Evolutionary conservation across 2,113 vertebrate species (phyloP).

Genomic region (Protomyctophum bolini): DNA sequence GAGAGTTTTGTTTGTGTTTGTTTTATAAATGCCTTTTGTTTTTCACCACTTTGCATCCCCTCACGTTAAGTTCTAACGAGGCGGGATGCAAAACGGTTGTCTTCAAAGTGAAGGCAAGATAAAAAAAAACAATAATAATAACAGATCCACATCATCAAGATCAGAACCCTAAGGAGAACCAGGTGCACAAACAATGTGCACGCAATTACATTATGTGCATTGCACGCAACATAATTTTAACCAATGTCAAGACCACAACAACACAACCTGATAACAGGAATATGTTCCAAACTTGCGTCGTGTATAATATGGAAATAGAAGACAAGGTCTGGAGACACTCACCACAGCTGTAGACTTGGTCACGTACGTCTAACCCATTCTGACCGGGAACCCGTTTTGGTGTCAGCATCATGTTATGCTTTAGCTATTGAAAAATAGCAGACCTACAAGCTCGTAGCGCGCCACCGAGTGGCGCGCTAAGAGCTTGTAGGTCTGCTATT

Average conservation of each 20-base stretch:
- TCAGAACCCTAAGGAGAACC: neutral
- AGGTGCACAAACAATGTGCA: too few species aligned
- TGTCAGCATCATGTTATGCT: too few species aligned
- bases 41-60: neutral
- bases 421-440: too few species aligned
- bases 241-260: too few species aligned
- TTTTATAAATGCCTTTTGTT: neutral
- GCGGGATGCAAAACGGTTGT: neutral
- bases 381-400: too few species aligned
- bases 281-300: neutral
- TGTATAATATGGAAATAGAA: conserved; percentile 1
- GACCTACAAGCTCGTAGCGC: too few species aligned
- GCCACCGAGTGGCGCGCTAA: too few species aligned
- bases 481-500: too few species aligned
- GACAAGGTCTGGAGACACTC: neutral
- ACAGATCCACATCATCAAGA: neutral
- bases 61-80: neutral
- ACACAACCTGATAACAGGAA: neutral
- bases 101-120: neutral
- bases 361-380: neutral
- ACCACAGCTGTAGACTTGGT: neutral
- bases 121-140: neutral
- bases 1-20: conserved; percentile 25
- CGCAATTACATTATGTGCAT: too few species aligned
- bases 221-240: too few species aligned